Conservation (phyloP, 2,113 vertebrate species). For the Alaudala cheleensis region DNA sequence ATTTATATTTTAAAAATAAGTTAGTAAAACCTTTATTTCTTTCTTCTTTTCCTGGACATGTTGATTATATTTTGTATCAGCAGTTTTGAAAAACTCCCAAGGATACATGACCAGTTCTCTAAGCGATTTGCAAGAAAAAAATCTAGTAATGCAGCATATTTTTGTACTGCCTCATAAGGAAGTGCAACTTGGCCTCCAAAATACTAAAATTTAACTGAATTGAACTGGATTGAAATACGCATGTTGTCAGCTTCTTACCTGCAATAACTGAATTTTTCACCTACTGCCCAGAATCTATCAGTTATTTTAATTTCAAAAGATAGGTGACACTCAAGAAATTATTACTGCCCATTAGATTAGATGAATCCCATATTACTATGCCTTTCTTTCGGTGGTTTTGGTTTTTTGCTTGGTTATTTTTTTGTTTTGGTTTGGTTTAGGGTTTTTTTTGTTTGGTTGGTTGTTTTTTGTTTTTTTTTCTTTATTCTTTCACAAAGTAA, state of each 20-base stretch:
- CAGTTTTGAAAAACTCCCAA: neutral
- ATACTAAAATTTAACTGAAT: neutral
- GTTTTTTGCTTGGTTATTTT: too few relatives aligned
- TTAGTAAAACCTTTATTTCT: neutral
- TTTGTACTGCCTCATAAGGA: neutral
- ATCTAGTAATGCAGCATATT: neutral
- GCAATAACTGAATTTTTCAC: neutral
- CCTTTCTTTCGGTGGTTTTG: neutral
- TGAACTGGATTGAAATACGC: neutral
- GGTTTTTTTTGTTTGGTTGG: too few relatives aligned
- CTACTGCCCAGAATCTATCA: neutral
- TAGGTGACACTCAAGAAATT: neutral
- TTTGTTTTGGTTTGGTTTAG: too few relatives aligned
- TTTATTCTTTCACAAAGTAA: neutral
- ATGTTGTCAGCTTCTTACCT: neutral
- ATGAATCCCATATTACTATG: neutral
- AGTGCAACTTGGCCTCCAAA: neutral
- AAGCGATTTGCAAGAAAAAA: neutral
- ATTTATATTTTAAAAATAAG: neutral
- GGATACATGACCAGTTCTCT: neutral
- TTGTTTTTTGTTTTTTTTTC: neutral
- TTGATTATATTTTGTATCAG: neutral
- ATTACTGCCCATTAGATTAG: neutral
- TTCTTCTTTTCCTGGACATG: neutral
- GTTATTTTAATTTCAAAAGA: neutral